Evolutionary conservation across 2,888 invertebrate genomes (phyloP).

Genomic region (Chrysodeixis includens): DNA sequence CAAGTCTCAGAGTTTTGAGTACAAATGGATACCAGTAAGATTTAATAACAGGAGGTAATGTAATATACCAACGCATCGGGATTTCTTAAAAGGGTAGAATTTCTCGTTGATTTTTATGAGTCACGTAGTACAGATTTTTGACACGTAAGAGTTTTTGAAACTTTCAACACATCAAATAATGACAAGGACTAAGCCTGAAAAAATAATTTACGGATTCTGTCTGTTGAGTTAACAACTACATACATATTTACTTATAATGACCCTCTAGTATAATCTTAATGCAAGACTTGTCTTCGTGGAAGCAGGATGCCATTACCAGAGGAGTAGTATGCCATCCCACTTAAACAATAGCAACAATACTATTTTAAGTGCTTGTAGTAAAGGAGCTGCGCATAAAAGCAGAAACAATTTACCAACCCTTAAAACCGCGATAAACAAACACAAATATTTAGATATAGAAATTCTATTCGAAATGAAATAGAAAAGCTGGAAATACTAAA

Average conservation of each 20-base stretch:
- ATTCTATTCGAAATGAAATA: constrained; percentile 30
- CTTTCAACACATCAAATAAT: no score
- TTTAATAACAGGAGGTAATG: constrained; percentile 2
- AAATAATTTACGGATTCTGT: no score
- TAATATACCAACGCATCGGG: not conserved
- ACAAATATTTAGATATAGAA: constrained; percentile 9
- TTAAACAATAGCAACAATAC: no score
- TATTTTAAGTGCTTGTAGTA: not conserved
- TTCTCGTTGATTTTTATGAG: not conserved
- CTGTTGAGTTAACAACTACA: no score
- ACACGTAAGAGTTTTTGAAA: no score
- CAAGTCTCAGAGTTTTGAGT: not conserved
- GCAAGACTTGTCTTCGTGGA: no score
- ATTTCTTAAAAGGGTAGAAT: not conserved
- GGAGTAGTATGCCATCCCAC: no score
- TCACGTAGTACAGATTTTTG: no score
- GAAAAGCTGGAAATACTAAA: constrained; percentile 44
- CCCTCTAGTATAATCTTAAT: no score
- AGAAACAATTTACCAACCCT: not conserved
- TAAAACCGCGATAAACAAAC: constrained; percentile 15
- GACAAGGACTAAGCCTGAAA: no score
- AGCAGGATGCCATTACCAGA: no score
- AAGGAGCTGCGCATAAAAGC: not conserved
- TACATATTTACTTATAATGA: no score
- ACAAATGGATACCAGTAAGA: constrained; percentile 4